Evolutionary conservation across 2,888 invertebrate genomes (phyloP).

Genomic region (Synanthedon tipuliformis): DNA sequence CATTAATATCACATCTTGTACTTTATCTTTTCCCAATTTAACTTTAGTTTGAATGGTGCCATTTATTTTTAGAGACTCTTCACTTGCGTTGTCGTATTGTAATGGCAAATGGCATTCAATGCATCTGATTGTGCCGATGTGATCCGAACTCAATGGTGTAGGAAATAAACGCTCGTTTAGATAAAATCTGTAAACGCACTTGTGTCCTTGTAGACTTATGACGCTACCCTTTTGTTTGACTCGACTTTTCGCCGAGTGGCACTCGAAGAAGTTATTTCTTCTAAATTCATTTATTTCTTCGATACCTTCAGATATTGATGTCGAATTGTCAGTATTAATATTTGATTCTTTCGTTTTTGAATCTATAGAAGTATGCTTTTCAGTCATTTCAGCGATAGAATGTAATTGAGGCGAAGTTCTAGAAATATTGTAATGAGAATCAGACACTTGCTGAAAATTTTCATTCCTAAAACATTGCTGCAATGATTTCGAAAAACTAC

Average conservation of each 20-base stretch:
- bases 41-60: conserved; percentile 61
- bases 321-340: conserved; percentile 16
- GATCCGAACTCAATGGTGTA: conserved; percentile 55
- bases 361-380: conserved; percentile 9
- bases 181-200: conserved; percentile 66
- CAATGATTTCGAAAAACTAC: conserved; percentile 8
- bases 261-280: conserved; percentile 71
- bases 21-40: conserved; percentile 24
- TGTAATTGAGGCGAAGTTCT: conserved; percentile 18
- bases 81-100: conserved; percentile 13
- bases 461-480: conserved; percentile 51
- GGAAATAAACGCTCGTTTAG: conserved; percentile 71
- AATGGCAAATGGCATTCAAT: conserved; percentile 60
- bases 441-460: conserved; percentile 30
- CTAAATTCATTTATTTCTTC: conserved; percentile 58
- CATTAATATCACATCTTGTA: conserved; percentile 41
- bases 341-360: no score
- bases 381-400: conserved; percentile 42
- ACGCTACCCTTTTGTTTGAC: conserved; percentile 25
- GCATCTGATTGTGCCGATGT: conserved; percentile 55
- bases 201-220: conserved; percentile 38
- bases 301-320: conserved; percentile 15
- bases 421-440: conserved; percentile 12
- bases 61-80: conserved; percentile 20
- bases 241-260: conserved; percentile 63